Evolutionary conservation across 2,113 vertebrate genomes (phyloP).

Genomic region (Penelope pileata): DNA sequence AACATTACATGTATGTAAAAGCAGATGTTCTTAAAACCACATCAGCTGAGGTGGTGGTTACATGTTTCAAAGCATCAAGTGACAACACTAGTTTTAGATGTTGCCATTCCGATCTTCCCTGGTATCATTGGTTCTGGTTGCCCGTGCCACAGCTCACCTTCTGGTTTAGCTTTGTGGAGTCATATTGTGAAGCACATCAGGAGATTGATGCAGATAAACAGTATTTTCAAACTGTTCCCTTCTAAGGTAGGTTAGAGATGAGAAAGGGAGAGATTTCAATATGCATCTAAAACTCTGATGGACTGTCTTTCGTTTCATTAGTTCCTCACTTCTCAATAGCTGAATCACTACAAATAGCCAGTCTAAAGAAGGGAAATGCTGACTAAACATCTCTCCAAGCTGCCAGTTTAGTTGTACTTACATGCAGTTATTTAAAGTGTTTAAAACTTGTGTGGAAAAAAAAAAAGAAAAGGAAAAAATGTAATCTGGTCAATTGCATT

Average conservation of each 20-base stretch:
- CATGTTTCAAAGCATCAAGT: not conserved
- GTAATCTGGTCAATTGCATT: not conserved
- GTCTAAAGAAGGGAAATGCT: not conserved
- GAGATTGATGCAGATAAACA: not conserved
- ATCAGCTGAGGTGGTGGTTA: not conserved
- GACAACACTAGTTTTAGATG: not conserved
- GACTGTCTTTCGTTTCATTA: not conserved
- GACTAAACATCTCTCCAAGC: not conserved
- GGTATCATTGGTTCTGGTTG: not conserved
- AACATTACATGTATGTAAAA: not conserved
- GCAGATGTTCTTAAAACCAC: not conserved
- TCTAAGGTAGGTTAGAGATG: not conserved
- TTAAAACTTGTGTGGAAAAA: not conserved
- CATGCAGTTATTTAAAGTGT: not conserved
- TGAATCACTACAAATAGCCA: not conserved
- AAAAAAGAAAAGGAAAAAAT: no score
- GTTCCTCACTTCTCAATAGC: not conserved
- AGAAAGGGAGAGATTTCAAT: not conserved
- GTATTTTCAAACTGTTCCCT: not conserved
- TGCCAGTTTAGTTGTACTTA: not conserved
- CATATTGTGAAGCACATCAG: not conserved
- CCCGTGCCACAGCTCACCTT: not conserved
- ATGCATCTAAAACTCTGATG: not conserved
- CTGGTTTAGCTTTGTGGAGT: not conserved
- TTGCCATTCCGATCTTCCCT: not conserved